phyloP scores from a whole-genome alignment of 2,113 vertebrate genomes.

The Apaloderma vittatum region DNA sequence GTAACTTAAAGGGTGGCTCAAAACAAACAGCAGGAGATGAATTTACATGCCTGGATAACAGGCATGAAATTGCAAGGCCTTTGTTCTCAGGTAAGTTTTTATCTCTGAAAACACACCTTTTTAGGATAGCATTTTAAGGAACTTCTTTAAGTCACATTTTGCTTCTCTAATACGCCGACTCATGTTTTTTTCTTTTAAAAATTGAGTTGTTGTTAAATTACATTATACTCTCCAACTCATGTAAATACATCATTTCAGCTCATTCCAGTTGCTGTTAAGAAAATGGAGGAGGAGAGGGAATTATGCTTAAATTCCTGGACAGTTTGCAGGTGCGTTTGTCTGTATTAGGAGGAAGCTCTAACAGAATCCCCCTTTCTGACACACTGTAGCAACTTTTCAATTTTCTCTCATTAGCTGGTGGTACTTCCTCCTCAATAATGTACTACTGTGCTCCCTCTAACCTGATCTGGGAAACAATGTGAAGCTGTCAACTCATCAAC shows the following conservation, averaged over 20 bases:
- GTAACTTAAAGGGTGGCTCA: background rate
- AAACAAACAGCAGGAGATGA: background rate
- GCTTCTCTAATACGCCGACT: background rate
- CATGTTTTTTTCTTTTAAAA: background rate
- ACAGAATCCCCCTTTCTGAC: conserved; percentile 69
- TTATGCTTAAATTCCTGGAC: background rate
- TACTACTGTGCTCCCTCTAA: conserved; percentile 66
- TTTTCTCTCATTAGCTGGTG: conserved; percentile 62
- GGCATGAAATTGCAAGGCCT: background rate
- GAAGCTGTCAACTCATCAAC: conserved; percentile 72
- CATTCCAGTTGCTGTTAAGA: background rate
- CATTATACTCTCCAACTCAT: background rate
- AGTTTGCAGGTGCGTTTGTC: conserved; percentile 70
- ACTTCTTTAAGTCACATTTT: background rate
- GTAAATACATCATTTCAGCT: background rate
- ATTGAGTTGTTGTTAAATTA: background rate
- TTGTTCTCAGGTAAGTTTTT: background rate
- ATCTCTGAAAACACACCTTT: background rate
- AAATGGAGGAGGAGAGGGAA: background rate
- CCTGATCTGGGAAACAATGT: conserved; percentile 58
- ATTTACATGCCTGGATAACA: background rate
- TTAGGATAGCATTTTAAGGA: background rate
- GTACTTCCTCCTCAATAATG: conserved; percentile 66
- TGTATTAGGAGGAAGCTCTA: conserved; percentile 50
- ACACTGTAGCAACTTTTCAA: conserved; percentile 64